Evolutionary conservation across 2,888 invertebrate species (phyloP), one percentile per base, ranked within the genome.

Genomic region (Philhelius pedissequus): DNA sequence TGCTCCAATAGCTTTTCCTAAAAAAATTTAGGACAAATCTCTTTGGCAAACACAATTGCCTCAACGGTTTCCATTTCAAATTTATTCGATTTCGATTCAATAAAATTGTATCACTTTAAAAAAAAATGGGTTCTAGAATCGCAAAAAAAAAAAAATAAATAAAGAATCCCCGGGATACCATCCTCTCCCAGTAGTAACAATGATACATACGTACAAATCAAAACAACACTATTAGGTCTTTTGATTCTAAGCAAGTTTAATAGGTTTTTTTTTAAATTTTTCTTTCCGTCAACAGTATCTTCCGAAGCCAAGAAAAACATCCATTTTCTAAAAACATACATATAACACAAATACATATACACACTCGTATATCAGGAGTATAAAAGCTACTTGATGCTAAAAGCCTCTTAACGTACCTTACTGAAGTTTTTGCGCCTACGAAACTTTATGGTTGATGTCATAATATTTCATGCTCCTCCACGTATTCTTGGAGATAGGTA

Each of bases 341-440:
- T n/a, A n/a, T n/a, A n/a, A n/a, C n/a, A n/a, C n/a, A n/a, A n/a
- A n/a, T 18, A 35, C 20, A 32, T 1, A 18, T 3, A 13, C n/a
- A 27, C 11, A 22, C 22, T 30, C 4, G 11, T 52, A 27, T 54
- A 54, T 40, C 30, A 70, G 30, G 25, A 71, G 58, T 68, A 58
- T 52, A 50, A 56, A 71, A 64, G 64, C 48, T 50, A 68, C 73
- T 79, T 74, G 43, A 79, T 62, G 68, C 68, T 79, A 68, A 79
- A 79, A 79, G 79, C 79, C 74, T 79, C 68, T 74, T 74, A 60
- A 35, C 32, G 18, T 38, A 54, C 32, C 30, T 32, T 54, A 54
- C 30, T 18, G 27, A 73, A 73, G 73, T 79, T 60, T 74, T 79
- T 79, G 66, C 68, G 64, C 56, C 15, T 78, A 66, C 50, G 71